These are phyloP conservation scores for Electrophaes corylata DNA, from an alignment of 2,888 invertebrate species.

Conservation along the genomic window DNA sequence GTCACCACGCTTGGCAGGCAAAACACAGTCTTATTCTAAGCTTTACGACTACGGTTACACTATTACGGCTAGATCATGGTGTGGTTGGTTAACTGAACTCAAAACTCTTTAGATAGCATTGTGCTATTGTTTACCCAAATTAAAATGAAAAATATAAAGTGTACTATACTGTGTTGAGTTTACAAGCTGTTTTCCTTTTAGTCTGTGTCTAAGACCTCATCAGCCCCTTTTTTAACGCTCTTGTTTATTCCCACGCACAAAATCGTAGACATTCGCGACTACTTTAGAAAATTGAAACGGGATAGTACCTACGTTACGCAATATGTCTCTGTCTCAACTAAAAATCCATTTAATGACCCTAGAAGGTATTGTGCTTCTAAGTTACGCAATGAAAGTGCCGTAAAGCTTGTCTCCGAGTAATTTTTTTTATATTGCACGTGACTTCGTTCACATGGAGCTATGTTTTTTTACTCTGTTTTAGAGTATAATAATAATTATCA, in stretches of 20 bases:
- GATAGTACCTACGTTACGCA: slow-evolving; percentile 48
- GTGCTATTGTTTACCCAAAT: too few relatives aligned
- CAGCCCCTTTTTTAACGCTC: slow-evolving; percentile 64
- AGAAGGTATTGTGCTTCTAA: slow-evolving; percentile 32
- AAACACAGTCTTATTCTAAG: too few relatives aligned
- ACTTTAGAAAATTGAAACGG: slow-evolving; percentile 75
- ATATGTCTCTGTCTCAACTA: slow-evolving; percentile 57
- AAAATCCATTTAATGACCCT: slow-evolving; percentile 46
- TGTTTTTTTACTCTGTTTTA: too few relatives aligned
- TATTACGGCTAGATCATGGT: too few relatives aligned
- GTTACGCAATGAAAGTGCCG: background rate
- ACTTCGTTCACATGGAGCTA: too few relatives aligned
- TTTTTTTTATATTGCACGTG: too few relatives aligned
- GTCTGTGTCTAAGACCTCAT: slow-evolving; percentile 35
- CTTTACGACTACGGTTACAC: too few relatives aligned
- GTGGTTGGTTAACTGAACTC: too few relatives aligned
- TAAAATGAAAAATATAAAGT: too few relatives aligned
- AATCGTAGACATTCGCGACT: slow-evolving; percentile 70
- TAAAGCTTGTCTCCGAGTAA: background rate
- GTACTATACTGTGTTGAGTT: background rate
- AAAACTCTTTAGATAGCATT: too few relatives aligned
- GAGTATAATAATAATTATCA: too few relatives aligned
- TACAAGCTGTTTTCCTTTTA: background rate
- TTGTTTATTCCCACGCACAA: slow-evolving; percentile 67
- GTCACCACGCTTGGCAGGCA: too few relatives aligned